These are phyloP conservation scores for Cheilosia grossa DNA, from an alignment of 2,888 invertebrate species.

Conservation along the genomic window DNA sequence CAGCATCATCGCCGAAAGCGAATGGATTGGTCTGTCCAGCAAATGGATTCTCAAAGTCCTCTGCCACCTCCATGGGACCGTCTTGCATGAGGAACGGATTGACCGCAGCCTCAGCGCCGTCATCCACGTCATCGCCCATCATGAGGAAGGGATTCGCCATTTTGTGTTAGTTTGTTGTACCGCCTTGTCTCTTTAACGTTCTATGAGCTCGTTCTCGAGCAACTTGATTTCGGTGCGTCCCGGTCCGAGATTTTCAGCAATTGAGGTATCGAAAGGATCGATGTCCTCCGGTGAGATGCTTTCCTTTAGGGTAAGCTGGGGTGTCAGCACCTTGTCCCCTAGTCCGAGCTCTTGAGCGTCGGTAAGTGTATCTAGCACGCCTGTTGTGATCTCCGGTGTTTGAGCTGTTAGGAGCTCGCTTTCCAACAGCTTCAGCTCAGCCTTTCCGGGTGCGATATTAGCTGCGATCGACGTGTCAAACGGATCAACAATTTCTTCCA, in stretches of 20 bases:
- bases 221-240: conserved; percentile 91
- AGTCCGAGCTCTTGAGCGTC: conserved; percentile 84
- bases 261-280: conserved; percentile 95
- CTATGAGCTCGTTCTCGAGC: conserved; percentile 89
- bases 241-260: conserved; percentile 89
- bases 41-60: conserved; percentile 89
- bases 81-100: conserved; percentile 88
- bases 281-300: conserved; percentile 83
- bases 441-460: conserved; percentile 89
- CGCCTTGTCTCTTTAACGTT: conserved; percentile 78
- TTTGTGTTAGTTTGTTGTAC: conserved; percentile 76
- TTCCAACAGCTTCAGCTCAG: conserved; percentile 90
- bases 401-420: conserved; percentile 87
- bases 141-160: conserved; percentile 94
- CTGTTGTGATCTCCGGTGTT: conserved; percentile 78
- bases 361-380: conserved; percentile 82
- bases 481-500: conserved; percentile 88
- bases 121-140: conserved; percentile 87
- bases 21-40: conserved; percentile 86
- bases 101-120: conserved; percentile 83
- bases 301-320: conserved; percentile 83
- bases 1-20: conserved; percentile 84
- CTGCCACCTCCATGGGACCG: conserved; percentile 78
- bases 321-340: conserved; percentile 89
- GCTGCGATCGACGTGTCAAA: conserved; percentile 93